Base-by-base conservation (phyloP, 1,140 invertebrate genomes). In the Sarcophaga bullata region DNA sequence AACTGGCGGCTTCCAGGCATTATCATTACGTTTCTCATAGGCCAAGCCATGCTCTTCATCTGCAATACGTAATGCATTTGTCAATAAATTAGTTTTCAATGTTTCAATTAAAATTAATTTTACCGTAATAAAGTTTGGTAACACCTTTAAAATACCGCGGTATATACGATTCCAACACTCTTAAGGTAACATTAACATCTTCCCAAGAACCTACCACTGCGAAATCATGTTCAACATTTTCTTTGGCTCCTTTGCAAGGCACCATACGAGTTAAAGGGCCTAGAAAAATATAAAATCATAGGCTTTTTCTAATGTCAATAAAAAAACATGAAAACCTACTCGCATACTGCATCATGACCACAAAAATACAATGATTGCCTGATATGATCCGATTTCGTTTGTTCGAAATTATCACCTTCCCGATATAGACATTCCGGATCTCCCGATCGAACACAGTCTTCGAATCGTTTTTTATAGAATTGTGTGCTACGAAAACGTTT, bases 401-500 rank as follows among this genome's bases (percentile, higher is more conserved):
- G 95, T 86, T 95, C 94, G 85, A 94, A 93, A 7, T 93, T 94
- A 85, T 95, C 95, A 0, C 95, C 96, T 84, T 94, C 93, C 10
- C 95, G 87, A 90, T 96, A 97, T 73, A 93, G 93, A 86, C 96
- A 97, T 89, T 97, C 96, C n/a, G 94, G 91, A 90, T 97, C 95
- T 0, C 94, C 93, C 49, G 93, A 93, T 75, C 95, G 87, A 13
- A 97, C 96, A 86, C 96, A 97, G 0, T 95, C 93, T 87, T 97
- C 95, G 88, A 96, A 96, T 89, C 97, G 95, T 93, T 97, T 97
- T 87, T 95, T 95, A 8, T 97, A 90, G 95, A 95, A 97, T 92
- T 49, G 92, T 10, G 95, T 94, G 90, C 95, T 95, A 8, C 95
- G 94, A 72, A 97, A 90, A 49, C 94, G 95, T 73, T 96, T 95